phyloP scores from a whole-genome alignment of 2,113 vertebrate species.

The Grammomys surdaster region DNA sequence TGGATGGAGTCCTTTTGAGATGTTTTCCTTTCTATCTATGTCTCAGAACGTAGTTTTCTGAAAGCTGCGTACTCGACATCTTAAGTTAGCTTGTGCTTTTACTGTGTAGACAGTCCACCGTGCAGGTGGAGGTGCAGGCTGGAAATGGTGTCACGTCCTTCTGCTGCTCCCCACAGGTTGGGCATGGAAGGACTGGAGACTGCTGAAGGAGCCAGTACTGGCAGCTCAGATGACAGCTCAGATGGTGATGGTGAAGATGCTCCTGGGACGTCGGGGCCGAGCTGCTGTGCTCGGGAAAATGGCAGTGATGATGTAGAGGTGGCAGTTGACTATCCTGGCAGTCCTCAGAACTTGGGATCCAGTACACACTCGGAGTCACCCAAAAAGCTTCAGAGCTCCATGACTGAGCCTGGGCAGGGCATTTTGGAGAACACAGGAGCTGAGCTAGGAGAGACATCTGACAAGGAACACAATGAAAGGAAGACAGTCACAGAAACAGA shows the following conservation, averaged over 20 bases:
- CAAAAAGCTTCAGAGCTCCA: not conserved
- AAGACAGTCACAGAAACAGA: not conserved
- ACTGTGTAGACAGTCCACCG: not conserved
- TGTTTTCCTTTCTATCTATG: not conserved
- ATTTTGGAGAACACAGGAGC: not conserved
- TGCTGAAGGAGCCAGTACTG: constrained; percentile 84
- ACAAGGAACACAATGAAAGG: not conserved
- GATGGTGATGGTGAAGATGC: constrained; percentile 78
- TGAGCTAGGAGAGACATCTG: not conserved
- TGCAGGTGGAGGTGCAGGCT: not conserved
- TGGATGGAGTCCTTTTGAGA: not conserved
- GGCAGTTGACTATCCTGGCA: constrained; percentile 35
- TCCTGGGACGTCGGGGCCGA: constrained; percentile 69
- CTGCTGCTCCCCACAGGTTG: constrained; percentile 85
- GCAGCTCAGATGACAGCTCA: constrained; percentile 80
- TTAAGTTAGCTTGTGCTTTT: not conserved
- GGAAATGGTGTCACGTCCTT: not conserved
- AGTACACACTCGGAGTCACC: not conserved
- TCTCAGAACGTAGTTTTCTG: not conserved
- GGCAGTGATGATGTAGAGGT: not conserved
- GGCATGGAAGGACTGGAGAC: constrained; percentile 87
- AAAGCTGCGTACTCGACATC: not conserved
- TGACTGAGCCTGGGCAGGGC: not conserved
- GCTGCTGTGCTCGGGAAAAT: constrained; percentile 37
- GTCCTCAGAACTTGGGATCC: not conserved